These are phyloP conservation scores for Hypomecis punctinalis DNA, from an alignment of 2,888 invertebrate species.

Conservation along the genomic window DNA sequence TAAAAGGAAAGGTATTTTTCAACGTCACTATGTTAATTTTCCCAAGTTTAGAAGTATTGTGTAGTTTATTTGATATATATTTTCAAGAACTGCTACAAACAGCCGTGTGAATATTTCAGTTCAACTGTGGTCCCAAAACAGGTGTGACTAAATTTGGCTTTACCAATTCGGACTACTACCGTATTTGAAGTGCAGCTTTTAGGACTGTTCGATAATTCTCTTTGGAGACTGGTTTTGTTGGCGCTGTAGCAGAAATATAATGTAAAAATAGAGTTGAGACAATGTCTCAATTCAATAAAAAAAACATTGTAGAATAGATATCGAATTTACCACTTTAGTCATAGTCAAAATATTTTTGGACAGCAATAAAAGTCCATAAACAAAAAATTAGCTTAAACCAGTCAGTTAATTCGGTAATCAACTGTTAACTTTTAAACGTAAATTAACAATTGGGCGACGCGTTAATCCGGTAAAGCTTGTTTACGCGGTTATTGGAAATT, in stretches of 20 bases:
- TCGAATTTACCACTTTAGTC: no score
- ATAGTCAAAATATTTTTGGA: not conserved
- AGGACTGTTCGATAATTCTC: not conserved
- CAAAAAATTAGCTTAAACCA: constrained; percentile 1
- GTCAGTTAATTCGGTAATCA: constrained; percentile 20
- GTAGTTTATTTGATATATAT: no score
- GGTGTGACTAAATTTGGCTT: not conserved
- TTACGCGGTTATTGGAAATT: constrained; percentile 30
- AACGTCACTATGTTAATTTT: no score
- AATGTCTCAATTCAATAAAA: no score
- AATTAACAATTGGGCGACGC: constrained; percentile 24
- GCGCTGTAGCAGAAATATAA: not conserved
- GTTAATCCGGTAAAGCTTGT: constrained; percentile 27
- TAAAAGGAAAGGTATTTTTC: not conserved
- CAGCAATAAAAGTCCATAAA: constrained; percentile 4
- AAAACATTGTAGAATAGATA: no score
- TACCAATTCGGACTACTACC: constrained; percentile 5
- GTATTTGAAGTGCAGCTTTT: constrained; percentile 1
- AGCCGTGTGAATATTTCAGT: not conserved
- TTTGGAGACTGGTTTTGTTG: not conserved
- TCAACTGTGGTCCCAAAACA: not conserved
- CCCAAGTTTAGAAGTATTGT: no score
- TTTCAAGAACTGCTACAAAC: no score
- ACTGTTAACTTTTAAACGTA: constrained; percentile 28
- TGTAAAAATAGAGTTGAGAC: not conserved